Conservation (phyloP, 1,140 invertebrate species). For the Vollenhovia emeryi region DNA sequence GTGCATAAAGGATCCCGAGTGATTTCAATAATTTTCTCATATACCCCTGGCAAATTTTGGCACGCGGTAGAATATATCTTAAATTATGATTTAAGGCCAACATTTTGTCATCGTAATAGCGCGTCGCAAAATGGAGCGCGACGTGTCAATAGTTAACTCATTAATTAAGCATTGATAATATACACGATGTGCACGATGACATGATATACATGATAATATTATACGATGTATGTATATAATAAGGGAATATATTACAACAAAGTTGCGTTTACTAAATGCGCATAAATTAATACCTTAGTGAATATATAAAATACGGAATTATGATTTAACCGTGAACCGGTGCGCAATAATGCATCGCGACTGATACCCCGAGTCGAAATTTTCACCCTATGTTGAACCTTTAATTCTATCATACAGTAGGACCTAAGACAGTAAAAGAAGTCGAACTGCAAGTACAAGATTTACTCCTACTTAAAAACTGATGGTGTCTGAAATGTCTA, state of each 20-base stretch:
- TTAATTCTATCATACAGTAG: too few species aligned
- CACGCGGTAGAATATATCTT: too few species aligned
- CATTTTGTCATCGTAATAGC: background rate
- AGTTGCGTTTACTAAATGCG: constrained; percentile 13
- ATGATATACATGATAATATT: constrained; percentile 18
- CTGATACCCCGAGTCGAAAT: too few species aligned
- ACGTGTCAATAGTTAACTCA: background rate
- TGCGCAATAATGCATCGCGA: background rate
- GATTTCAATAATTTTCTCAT: too few species aligned
- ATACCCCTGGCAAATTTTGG: too few species aligned
- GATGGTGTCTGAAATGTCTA: too few species aligned
- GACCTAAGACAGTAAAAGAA: too few species aligned
- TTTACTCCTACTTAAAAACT: too few species aligned
- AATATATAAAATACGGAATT: background rate
- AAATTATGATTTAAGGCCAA: background rate
- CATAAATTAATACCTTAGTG: background rate
- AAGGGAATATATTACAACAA: constrained; percentile 8
- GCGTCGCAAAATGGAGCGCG: background rate
- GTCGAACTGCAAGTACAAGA: too few species aligned
- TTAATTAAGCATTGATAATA: constrained; percentile 34
- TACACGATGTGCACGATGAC: background rate
- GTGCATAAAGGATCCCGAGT: too few species aligned
- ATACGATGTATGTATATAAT: background rate
- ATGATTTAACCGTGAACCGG: background rate
- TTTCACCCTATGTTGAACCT: too few species aligned